These are phyloP conservation scores for Oligia strigilis DNA, from an alignment of 2,888 invertebrate genomes.

Conservation along the genomic window DNA sequence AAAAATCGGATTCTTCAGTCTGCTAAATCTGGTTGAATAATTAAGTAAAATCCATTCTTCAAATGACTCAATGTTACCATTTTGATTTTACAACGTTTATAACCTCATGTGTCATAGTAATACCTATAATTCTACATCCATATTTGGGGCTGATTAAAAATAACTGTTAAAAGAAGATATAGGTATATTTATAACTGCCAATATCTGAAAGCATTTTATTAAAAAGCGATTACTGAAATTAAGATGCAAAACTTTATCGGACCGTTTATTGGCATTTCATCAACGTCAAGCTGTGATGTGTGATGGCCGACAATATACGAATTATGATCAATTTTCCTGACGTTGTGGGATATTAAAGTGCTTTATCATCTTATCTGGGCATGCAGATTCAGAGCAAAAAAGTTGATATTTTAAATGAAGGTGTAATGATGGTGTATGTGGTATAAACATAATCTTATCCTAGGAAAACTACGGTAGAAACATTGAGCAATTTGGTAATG, in stretches of 20 bases:
- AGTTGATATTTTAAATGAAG: slow-evolving; percentile 21
- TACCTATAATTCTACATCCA: background rate
- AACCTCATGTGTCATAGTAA: background rate
- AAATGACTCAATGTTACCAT: background rate
- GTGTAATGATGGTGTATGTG: slow-evolving; percentile 13
- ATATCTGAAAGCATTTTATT: slow-evolving; percentile 31
- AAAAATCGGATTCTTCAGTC: background rate
- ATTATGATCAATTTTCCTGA: slow-evolving; percentile 64
- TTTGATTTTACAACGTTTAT: background rate
- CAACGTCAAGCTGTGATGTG: slow-evolving; percentile 63
- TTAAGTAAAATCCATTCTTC: background rate
- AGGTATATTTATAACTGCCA: slow-evolving; percentile 1
- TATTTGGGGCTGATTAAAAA: background rate
- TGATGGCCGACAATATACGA: slow-evolving; percentile 52
- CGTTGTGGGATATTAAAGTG: slow-evolving; percentile 44
- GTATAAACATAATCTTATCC: slow-evolving; percentile 1
- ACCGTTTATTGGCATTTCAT: slow-evolving; percentile 64
- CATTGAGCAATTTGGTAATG: slow-evolving; percentile 1
- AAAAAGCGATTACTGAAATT: slow-evolving; percentile 50
- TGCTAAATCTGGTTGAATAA: background rate
- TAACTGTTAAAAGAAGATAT: background rate
- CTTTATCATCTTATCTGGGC: slow-evolving; percentile 49
- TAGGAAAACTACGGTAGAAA: background rate
- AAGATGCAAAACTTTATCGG: slow-evolving; percentile 54
- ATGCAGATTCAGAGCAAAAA: slow-evolving; percentile 37